A percentile compares a stretch with the other conserved stretches of the same genome.
phyloP scores from a whole-genome alignment of 2,888 invertebrate genomes.

The Trichopria drosophilae region DNA sequence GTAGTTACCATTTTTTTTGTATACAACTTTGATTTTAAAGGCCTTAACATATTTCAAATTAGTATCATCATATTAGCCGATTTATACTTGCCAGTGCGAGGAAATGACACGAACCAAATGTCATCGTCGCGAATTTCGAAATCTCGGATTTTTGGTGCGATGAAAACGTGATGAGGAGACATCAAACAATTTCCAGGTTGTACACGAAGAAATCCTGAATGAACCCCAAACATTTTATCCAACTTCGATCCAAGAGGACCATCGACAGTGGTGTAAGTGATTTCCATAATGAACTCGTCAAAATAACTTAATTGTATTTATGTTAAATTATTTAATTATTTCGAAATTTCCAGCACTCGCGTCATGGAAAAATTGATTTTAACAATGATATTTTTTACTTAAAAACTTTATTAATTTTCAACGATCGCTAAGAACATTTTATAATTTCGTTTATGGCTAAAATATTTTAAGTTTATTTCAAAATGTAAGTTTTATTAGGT shows the following conservation, averaged over 20 bases:
- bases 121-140: slow-evolving; percentile 75
- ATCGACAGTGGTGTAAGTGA: slow-evolving; percentile 65
- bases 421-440: no score
- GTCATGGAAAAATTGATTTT: no score
- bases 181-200: slow-evolving; percentile 72
- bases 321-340: neutral
- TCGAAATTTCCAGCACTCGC: neutral
- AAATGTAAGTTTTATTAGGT: no score
- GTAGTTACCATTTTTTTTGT: no score
- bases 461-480: no score
- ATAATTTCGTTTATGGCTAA: no score
- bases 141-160: slow-evolving; percentile 71
- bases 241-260: slow-evolving; percentile 64
- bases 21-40: no score
- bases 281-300: slow-evolving; percentile 14
- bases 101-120: slow-evolving; percentile 85
- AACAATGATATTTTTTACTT: no score
- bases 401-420: no score
- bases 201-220: slow-evolving; percentile 72
- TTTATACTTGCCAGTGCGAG: slow-evolving; percentile 79
- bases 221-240: slow-evolving; percentile 70
- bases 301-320: neutral
- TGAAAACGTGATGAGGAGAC: slow-evolving; percentile 70
- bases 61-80: no score
- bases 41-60: no score